These are phyloP conservation scores for Arge pagana DNA, from an alignment of 2,888 invertebrate genomes.

Conservation along the genomic window DNA sequence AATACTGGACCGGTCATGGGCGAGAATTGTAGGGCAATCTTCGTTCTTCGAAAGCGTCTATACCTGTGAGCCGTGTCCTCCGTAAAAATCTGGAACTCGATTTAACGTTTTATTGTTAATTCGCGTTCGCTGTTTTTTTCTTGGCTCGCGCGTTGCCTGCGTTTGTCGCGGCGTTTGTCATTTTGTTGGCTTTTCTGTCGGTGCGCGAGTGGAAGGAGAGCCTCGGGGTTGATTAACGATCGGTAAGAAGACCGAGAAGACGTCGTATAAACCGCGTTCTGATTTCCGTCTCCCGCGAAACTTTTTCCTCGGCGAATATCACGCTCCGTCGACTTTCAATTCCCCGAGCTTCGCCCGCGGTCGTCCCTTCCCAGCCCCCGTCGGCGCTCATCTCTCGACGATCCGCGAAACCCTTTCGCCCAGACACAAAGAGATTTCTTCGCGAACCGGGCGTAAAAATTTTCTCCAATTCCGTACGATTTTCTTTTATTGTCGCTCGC, in stretches of 20 bases:
- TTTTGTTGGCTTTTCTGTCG: too few species aligned
- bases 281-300: constrained; percentile 20
- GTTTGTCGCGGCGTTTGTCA: too few species aligned
- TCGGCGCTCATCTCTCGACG: constrained; percentile 30
- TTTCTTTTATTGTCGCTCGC: constrained; percentile 1
- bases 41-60: too few species aligned
- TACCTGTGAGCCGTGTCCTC: too few species aligned
- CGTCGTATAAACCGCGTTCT: background rate
- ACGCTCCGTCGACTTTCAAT: constrained; percentile 28
- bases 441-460: background rate
- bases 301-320: constrained; percentile 19
- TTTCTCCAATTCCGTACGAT: constrained; percentile 3
- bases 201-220: too few species aligned
- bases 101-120: too few species aligned
- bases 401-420: constrained; percentile 10
- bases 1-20: too few species aligned
- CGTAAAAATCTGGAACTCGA: too few species aligned
- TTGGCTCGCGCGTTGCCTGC: too few species aligned
- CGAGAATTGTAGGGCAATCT: too few species aligned
- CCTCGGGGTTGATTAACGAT: too few species aligned
- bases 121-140: too few species aligned
- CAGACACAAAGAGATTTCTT: constrained; percentile 7
- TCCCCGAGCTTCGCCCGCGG: constrained; percentile 25
- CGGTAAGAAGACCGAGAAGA: constrained; percentile 1
- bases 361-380: constrained; percentile 26